Conservation (phyloP, 2,888 invertebrate species). For the Drosophila kambysellisi region DNA sequence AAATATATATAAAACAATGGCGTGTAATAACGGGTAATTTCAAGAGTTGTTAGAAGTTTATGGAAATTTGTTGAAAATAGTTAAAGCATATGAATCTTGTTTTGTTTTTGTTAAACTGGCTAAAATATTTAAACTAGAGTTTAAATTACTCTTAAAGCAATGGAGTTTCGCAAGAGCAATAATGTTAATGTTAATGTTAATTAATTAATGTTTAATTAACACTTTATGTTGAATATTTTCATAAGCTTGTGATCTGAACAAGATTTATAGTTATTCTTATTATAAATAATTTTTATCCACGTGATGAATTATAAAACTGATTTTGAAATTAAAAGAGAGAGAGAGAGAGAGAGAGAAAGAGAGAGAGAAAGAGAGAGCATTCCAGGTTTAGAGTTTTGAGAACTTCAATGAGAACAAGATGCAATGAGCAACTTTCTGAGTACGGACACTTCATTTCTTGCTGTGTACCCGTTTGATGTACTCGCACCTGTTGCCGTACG, state of each 20-base stretch:
- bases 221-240: not conserved
- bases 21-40: not conserved
- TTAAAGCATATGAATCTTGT: not conserved
- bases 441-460: not conserved
- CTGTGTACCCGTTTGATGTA: constrained; percentile 5
- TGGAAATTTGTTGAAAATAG: not conserved
- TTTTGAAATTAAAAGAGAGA: not conserved
- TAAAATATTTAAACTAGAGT: not conserved
- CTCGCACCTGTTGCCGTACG: constrained; percentile 7
- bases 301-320: not conserved
- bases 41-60: not conserved
- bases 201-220: not conserved
- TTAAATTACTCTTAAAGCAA: not conserved
- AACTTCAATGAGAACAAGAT: not conserved
- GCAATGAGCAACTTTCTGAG: not conserved
- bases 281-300: not conserved
- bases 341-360: not conserved
- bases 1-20: not conserved
- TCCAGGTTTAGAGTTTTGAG: not conserved
- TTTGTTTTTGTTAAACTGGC: not conserved
- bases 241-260: not conserved
- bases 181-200: not conserved
- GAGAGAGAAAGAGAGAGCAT: not conserved
- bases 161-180: not conserved
- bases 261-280: not conserved